phyloP scores from a whole-genome alignment of 2,888 invertebrate genomes.

The Phaedon cochleariae region DNA sequence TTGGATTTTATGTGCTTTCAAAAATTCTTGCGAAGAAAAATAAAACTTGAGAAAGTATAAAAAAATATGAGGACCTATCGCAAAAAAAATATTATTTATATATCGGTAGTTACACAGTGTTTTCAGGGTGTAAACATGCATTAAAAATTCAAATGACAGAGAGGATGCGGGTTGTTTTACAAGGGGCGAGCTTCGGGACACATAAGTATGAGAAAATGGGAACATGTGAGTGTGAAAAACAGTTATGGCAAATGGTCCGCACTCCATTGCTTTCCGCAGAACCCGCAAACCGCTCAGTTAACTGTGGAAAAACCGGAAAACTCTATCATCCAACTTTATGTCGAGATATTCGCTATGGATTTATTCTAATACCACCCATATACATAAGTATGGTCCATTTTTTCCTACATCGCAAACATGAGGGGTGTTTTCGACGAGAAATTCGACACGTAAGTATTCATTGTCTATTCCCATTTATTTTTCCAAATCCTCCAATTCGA shows the following conservation, averaged over 20 bases:
- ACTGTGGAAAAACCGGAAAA: conserved; percentile 50
- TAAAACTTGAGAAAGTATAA: neutral
- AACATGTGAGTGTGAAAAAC: conserved; percentile 59
- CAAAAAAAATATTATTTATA: too few species aligned
- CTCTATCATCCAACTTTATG: conserved; percentile 58
- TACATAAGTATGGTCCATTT: conserved; percentile 31
- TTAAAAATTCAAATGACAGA: conserved; percentile 48
- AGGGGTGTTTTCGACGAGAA: neutral
- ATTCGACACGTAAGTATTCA: neutral
- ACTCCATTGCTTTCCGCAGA: conserved; percentile 59
- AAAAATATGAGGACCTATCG: conserved; percentile 12
- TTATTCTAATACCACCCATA: conserved; percentile 55
- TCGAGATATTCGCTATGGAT: conserved; percentile 60
- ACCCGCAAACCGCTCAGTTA: conserved; percentile 54
- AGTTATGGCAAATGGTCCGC: conserved; percentile 61
- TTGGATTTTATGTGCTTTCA: too few species aligned
- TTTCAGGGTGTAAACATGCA: conserved; percentile 39
- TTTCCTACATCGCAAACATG: neutral
- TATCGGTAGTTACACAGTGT: conserved; percentile 26
- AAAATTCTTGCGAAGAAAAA: too few species aligned
- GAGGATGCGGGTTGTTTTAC: conserved; percentile 36
- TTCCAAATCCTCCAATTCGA: too few species aligned
- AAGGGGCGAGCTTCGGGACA: conserved; percentile 38
- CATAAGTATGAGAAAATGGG: conserved; percentile 56
- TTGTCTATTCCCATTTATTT: neutral